These are phyloP conservation scores for Drosophila sproati DNA, from an alignment of 1,140 invertebrate species.

Conservation along the genomic window DNA sequence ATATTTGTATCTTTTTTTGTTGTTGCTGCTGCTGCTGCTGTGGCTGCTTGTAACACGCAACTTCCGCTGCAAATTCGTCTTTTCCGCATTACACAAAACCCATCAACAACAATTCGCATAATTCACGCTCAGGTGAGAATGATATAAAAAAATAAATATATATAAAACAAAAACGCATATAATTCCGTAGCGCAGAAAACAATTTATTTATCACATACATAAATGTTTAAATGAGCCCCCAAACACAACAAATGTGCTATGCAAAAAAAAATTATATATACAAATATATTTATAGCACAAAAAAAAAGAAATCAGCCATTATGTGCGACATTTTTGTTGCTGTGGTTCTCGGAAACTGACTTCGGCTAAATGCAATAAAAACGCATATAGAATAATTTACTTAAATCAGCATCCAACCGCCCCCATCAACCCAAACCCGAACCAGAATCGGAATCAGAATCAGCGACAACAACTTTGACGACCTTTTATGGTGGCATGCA, in stretches of 20 bases:
- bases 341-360: slow-evolving; percentile 11
- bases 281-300: too few species aligned
- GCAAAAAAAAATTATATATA: slow-evolving; percentile 9
- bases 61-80: slow-evolving; percentile 77
- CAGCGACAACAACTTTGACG: slow-evolving; percentile 55
- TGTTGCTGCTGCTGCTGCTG: neutral
- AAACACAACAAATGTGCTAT: slow-evolving; percentile 1
- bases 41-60: slow-evolving; percentile 58
- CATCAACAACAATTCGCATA: slow-evolving; percentile 31
- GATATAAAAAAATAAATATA: slow-evolving; percentile 32
- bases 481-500: slow-evolving; percentile 72
- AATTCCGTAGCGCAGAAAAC: slow-evolving; percentile 64
- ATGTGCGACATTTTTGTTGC: slow-evolving; percentile 32
- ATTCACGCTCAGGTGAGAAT: slow-evolving; percentile 59
- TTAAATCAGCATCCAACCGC: slow-evolving; percentile 77
- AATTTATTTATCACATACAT: slow-evolving; percentile 42
- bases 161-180: slow-evolving; percentile 53
- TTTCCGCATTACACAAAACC: slow-evolving; percentile 56
- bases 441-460: slow-evolving; percentile 11
- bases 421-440: slow-evolving; percentile 47
- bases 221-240: neutral
- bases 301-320: slow-evolving; percentile 43
- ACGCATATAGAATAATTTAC: slow-evolving; percentile 81
- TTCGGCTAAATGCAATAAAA: slow-evolving; percentile 54
- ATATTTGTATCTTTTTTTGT: slow-evolving; percentile 17